Evolutionary conservation across 2,888 invertebrate species (phyloP).

Genomic region (Cephus pulcher): DNA sequence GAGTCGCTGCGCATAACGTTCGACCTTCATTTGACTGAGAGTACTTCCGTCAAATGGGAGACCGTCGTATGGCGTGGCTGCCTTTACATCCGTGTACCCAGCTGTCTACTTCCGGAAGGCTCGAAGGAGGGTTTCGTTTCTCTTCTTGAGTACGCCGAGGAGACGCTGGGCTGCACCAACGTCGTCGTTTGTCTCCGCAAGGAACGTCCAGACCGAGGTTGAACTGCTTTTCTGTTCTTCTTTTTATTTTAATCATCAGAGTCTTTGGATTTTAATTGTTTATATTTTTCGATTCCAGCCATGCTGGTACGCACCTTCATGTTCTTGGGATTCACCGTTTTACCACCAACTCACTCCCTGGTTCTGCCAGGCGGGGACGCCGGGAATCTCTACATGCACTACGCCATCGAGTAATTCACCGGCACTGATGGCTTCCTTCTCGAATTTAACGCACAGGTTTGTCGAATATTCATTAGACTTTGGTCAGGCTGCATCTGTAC

Average conservation of each 20-base stretch:
- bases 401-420: constrained; percentile 67
- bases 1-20: constrained; percentile 80
- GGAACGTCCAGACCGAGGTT: constrained; percentile 82
- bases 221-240: constrained; percentile 26
- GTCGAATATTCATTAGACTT: neutral
- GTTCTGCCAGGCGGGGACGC: constrained; percentile 77
- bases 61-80: constrained; percentile 82
- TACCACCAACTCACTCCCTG: constrained; percentile 84
- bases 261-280: neutral
- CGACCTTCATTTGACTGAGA: constrained; percentile 82
- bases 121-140: constrained; percentile 96
- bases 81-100: constrained; percentile 91
- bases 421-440: constrained; percentile 44
- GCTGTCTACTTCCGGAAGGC: constrained; percentile 86
- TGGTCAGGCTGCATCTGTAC: too few species aligned
- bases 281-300: constrained; percentile 66
- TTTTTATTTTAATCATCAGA: neutral
- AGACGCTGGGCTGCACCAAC: constrained; percentile 85
- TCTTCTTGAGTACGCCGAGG: constrained; percentile 95
- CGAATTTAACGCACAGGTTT: constrained; percentile 60
- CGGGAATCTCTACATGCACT: constrained; percentile 74
- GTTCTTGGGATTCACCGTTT: constrained; percentile 93
- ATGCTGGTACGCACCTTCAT: constrained; percentile 94
- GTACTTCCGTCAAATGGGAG: constrained; percentile 86
- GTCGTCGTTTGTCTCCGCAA: constrained; percentile 86